Conservation (phyloP, 2,797 vertebrate species). For the Mus caroli region DNA sequence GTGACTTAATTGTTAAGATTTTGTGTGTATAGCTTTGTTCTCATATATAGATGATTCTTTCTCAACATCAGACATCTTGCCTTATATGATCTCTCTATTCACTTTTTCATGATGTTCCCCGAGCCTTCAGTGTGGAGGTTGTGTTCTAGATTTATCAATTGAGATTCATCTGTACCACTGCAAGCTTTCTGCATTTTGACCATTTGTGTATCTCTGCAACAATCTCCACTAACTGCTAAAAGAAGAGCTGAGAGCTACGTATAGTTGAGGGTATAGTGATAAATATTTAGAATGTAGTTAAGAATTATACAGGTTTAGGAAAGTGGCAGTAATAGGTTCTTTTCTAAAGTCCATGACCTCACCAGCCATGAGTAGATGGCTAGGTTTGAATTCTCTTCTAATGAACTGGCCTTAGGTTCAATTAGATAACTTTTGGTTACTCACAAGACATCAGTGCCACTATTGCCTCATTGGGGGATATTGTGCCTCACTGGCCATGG, state of each 20-base stretch:
- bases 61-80: neutral
- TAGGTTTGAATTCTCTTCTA: neutral
- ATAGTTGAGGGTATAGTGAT: neutral
- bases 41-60: neutral
- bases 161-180: no score
- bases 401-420: neutral
- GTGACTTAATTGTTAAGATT: neutral
- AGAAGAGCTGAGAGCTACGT: neutral
- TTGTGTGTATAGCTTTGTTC: neutral
- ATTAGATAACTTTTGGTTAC: neutral
- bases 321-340: neutral
- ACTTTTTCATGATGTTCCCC: neutral
- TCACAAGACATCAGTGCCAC: neutral
- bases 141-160: neutral
- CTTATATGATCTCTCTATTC: neutral
- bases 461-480: neutral
- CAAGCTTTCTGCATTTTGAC: neutral
- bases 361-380: neutral
- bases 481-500: neutral
- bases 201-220: neutral
- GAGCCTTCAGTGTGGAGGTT: neutral
- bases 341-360: neutral
- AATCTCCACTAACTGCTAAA: neutral
- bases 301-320: neutral
- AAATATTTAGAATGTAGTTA: neutral